Evolutionary conservation across 53 echinoderm and acorn worm species (phyloP).

Genomic region (Hippasteria phrygiana): DNA sequence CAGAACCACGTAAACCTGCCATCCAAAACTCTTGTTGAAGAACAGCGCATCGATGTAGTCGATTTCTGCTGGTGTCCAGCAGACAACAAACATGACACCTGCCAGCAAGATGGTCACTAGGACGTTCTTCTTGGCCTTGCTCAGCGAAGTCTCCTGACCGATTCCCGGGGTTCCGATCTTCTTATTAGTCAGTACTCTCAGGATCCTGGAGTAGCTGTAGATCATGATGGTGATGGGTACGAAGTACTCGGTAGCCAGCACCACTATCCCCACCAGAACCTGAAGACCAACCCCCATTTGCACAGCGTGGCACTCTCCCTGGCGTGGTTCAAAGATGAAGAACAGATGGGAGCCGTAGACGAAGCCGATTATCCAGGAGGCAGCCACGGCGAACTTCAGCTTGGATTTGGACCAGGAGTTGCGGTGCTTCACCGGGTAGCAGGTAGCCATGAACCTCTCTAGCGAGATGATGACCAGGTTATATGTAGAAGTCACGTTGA

Average conservation of each 20-base stretch:
- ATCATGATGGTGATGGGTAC: slow-evolving; percentile 6
- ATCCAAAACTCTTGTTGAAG: background rate
- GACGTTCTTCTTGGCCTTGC: slow-evolving; percentile 30
- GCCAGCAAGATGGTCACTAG: slow-evolving; percentile 3
- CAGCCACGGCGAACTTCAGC: slow-evolving; percentile 2
- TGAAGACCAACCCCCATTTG: background rate
- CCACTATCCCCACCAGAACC: background rate
- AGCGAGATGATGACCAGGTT: slow-evolving; percentile 39
- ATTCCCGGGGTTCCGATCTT: background rate
- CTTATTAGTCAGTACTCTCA: background rate
- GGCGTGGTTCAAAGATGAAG: background rate
- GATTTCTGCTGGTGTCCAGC: slow-evolving; percentile 42
- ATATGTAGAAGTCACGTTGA: slow-evolving; percentile 52
- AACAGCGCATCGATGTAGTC: background rate
- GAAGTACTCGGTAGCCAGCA: background rate
- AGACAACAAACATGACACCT: slow-evolving; percentile 10
- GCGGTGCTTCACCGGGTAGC: slow-evolving; percentile 62
- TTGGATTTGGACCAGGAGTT: slow-evolving; percentile 20
- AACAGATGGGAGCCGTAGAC: slow-evolving; percentile 10
- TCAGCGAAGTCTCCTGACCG: background rate
- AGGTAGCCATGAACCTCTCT: slow-evolving; percentile 58
- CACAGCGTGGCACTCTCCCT: background rate
- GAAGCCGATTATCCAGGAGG: slow-evolving; percentile 41
- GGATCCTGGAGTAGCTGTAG: background rate
- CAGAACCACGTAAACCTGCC: background rate